phyloP scores from a whole-genome alignment of 2,113 vertebrate species.

The Entomyzon cyanotis region DNA sequence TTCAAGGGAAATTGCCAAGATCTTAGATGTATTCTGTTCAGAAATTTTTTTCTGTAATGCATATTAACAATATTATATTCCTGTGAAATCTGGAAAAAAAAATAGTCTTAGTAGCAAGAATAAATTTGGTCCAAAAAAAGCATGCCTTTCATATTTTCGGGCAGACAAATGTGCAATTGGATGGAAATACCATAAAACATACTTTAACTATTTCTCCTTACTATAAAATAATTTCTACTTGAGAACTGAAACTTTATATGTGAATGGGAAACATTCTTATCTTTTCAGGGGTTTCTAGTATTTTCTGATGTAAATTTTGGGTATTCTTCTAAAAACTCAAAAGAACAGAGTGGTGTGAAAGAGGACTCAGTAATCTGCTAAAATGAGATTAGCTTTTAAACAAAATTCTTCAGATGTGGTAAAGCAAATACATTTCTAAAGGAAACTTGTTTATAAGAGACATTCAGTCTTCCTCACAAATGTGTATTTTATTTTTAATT shows the following conservation, averaged over 20 bases:
- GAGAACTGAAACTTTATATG: background rate
- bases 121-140: background rate
- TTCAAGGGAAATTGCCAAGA: background rate
- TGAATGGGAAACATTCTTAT: background rate
- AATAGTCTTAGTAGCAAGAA: background rate
- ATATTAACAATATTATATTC: background rate
- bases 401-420: background rate
- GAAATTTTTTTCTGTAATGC: background rate
- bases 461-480: background rate
- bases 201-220: background rate
- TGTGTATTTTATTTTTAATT: background rate
- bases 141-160: background rate
- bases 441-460: background rate
- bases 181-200: background rate
- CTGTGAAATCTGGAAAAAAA: background rate
- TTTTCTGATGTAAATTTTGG: background rate
- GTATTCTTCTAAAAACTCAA: background rate
- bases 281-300: background rate
- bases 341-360: background rate
- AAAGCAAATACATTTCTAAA: background rate
- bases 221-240: background rate
- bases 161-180: background rate
- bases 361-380: background rate
- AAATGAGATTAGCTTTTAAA: background rate
- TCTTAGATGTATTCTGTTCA: background rate